These are phyloP conservation scores for Leptopilina clavipes DNA, from an alignment of 1,140 invertebrate species.

Conservation along the genomic window DNA sequence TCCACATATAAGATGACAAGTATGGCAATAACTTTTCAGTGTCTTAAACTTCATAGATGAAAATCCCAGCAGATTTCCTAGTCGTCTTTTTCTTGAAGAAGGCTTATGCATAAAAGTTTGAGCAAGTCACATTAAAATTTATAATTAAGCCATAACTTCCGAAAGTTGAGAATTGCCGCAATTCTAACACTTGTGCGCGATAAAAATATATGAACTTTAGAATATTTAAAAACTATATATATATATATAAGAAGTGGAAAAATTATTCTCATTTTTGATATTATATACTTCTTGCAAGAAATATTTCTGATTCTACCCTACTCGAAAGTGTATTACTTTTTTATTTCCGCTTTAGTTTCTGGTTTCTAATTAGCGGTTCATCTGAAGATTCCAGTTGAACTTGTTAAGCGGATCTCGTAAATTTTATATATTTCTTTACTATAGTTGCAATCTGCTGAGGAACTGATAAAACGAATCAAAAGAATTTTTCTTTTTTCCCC, in stretches of 20 bases:
- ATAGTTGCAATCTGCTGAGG: too few relatives aligned
- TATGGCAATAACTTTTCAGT: neutral
- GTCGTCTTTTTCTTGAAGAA: neutral
- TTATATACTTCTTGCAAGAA: too few relatives aligned
- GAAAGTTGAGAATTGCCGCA: neutral
- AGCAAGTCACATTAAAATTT: conserved; percentile 8
- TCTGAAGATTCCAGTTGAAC: neutral
- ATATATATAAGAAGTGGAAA: too few relatives aligned
- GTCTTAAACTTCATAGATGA: neutral
- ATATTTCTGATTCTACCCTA: too few relatives aligned
- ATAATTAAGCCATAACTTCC: neutral
- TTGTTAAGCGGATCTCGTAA: neutral
- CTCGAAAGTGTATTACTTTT: neutral
- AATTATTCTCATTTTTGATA: too few relatives aligned
- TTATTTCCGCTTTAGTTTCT: neutral
- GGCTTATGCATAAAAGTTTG: neutral
- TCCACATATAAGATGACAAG: neutral
- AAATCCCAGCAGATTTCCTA: neutral
- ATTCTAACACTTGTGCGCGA: neutral
- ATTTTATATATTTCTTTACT: neutral
- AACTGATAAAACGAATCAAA: too few relatives aligned
- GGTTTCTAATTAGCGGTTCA: neutral
- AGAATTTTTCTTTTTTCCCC: too few relatives aligned
- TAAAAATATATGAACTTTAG: too few relatives aligned
- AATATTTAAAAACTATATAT: too few relatives aligned